Evolutionary conservation across 2,888 invertebrate species (phyloP), one percentile per base, ranked within the genome.

Genomic region (Dichetophora obliterata): DNA sequence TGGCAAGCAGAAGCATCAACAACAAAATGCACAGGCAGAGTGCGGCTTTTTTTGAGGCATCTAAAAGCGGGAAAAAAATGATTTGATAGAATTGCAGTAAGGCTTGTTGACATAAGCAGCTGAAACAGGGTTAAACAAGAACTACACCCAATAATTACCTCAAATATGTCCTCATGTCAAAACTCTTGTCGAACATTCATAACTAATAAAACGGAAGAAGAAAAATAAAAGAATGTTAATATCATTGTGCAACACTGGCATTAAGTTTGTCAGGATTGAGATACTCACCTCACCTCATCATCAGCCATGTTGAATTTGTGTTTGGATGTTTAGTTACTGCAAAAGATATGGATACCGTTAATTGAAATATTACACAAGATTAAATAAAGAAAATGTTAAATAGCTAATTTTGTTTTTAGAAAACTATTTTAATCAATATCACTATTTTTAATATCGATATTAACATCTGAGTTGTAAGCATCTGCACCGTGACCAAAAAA

Each of bases 251-350:
- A 27, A 59, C 14, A 31, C 5, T 16, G 27, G 5, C 11, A 27
- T 27, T 5, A 27, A 59, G 6, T 9, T 16, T 34, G 34, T 27
- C 34, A 6, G n/a, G 19, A 24, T 37, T 14, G 43, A 61, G 87
- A 88, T 91, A 92, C 95, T 91, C 92, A 96, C 95, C 96, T 95
- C 92, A 96, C 96, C 92, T 96, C 96, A 93, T 96, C 96, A 93
- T 96, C 96, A 92, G 95, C 95, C 96, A 96, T 96, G 91, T 89
- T 95, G 84, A 73, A 85, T 86, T 85, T 88, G 85, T 88, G 86
- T 87, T 85, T 80, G 86, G 82, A 80, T 79, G 72, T 81, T 83
- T 81, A 83, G 83, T 85, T 83, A 87, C 87, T 87, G 83, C 48
- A 86, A 86, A 48, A 76, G 48, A 59, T 75, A 37, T 37, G 78